Percentiles rank a stretch among this genome's conserved stretches.
These are phyloP conservation scores for Andinoacara biseriatus DNA, from an alignment of 2,113 vertebrate genomes.

Conservation along the genomic window DNA sequence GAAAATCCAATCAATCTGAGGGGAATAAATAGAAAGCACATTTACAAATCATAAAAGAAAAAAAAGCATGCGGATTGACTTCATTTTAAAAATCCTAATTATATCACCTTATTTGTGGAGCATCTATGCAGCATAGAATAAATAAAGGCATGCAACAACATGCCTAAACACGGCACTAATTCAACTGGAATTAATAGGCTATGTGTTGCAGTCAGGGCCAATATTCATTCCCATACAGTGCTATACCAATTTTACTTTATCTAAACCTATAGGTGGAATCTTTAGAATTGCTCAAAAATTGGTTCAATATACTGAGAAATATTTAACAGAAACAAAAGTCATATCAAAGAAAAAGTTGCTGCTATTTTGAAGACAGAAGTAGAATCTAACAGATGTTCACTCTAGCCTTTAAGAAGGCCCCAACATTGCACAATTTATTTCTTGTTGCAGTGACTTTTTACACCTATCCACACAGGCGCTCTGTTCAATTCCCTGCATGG, in stretches of 20 bases:
- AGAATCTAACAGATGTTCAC: background rate
- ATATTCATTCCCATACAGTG: background rate
- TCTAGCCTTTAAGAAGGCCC: background rate
- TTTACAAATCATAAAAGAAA: background rate
- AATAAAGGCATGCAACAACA: background rate
- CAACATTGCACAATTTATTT: conserved; percentile 15
- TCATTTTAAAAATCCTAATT: background rate
- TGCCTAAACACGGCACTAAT: background rate
- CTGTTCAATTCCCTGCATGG: conserved; percentile 8
- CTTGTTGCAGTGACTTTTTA: conserved; percentile 15
- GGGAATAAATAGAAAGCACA: background rate
- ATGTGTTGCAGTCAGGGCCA: background rate
- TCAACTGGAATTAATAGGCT: background rate
- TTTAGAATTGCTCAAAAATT: background rate
- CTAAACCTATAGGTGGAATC: accelerated
- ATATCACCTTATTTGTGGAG: background rate
- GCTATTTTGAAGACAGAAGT: background rate
- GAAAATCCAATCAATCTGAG: background rate
- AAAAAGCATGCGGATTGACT: background rate
- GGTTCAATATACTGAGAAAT: background rate
- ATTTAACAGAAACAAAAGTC: background rate
- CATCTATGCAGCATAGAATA: background rate
- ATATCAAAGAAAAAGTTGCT: background rate
- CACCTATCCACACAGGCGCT: conserved; percentile 12
- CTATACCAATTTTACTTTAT: background rate